Percentiles rank a stretch among this genome's conserved stretches.
Conservation (phyloP, 2,113 vertebrate genomes). For the Kryptolebias marmoratus region DNA sequence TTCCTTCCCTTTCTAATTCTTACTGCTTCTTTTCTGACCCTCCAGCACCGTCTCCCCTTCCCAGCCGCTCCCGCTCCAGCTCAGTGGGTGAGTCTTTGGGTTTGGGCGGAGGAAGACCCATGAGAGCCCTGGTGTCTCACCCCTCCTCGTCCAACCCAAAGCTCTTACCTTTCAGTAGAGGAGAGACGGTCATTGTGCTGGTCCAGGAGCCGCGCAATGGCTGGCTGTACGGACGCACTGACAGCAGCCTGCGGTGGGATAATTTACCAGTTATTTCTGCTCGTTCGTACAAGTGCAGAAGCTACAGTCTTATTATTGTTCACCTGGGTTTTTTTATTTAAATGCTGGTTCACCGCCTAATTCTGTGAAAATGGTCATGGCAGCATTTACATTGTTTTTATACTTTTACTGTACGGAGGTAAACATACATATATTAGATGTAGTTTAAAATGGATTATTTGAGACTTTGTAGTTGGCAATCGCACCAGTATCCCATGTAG, state of each 20-base stretch:
- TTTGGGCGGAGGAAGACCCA: conserved; percentile 65
- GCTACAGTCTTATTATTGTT: background rate
- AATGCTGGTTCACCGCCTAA: background rate
- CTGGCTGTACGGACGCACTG: conserved; percentile 93
- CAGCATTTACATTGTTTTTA: no score
- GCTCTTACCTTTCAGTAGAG: conserved; percentile 86
- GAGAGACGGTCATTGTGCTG: conserved; percentile 85
- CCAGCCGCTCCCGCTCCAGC: conserved; percentile 82
- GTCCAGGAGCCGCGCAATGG: conserved; percentile 91
- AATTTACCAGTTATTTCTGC: background rate
- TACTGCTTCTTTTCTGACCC: background rate
- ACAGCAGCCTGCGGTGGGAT: conserved; percentile 85
- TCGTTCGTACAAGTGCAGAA: background rate
- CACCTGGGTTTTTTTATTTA: background rate
- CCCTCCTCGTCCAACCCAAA: conserved; percentile 86
- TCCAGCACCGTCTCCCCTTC: conserved; percentile 78
- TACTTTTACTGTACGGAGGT: no score
- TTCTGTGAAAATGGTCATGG: no score
- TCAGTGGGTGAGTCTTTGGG: conserved; percentile 86
- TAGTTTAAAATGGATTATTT: no score
- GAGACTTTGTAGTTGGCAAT: no score
- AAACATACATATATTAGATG: no score
- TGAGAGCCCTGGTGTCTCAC: conserved; percentile 89
- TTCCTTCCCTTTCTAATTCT: background rate
- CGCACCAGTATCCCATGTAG: no score